Base-by-base conservation (phyloP, 2,888 invertebrate genomes). In the Ecdyonurus torrentis region DNA sequence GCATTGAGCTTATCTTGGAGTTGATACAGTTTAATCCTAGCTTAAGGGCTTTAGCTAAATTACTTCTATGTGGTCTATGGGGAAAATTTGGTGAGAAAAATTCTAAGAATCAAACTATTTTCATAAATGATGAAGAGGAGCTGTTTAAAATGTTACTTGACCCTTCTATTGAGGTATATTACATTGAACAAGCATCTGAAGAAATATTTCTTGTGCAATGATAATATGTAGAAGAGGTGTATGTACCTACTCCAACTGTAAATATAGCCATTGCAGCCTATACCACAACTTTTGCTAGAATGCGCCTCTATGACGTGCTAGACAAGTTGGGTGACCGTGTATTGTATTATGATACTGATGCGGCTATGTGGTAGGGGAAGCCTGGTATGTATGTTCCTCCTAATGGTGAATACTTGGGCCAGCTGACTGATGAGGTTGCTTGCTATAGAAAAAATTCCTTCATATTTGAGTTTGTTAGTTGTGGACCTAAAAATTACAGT, bases 271-370 rank as follows among this genome's bases (percentile, higher is more conserved):
- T 76, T 2, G 75, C 74, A 0, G 69, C 70, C 0, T 74, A 72
- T 60, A 72, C 72, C 1, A 74, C 74, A 1, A 64, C 70, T 3
- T 68, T 70, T 52, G 72, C 74, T 0, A 60, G 73, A 2, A 62
- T 74, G 1, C 69, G 71, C 63, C 65, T 75, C 1, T 73, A 72
- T 63, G 60, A 62, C 2, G 70, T 70, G 23, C 63, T 75, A 2
- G 68, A 73, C 5, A 63, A 63, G 22, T 64, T 75, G 5, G 69
- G 66, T 2, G 61, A 67, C 25, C 59, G 71, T 15, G 70, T 70
- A 15, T 61, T 74, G 10, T 74, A 75, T 65, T 72, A 66, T 59
- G 73, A 75, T 59, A 75, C 74, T 0, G 73, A 74, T 63, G 69
- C 69, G 1, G 68, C 72, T 3, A 70, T 74, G 52, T 74, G 69